Conservation (phyloP, 2,888 invertebrate genomes). For the Polymixis flavicincta region DNA sequence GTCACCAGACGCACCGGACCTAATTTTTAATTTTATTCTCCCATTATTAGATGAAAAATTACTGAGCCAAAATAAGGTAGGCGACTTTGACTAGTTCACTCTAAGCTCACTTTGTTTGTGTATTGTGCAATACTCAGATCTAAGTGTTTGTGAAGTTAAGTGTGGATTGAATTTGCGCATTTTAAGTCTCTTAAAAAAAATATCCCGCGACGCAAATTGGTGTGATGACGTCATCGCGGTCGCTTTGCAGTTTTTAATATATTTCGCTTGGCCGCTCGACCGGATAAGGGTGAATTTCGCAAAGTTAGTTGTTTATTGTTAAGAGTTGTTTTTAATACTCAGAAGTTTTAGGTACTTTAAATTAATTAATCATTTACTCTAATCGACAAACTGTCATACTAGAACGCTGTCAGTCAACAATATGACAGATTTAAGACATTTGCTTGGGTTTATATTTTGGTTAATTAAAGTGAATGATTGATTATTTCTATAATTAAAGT, state of each 20-base stretch:
- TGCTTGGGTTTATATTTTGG: background rate
- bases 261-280: no score
- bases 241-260: no score
- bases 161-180: background rate
- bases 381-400: background rate
- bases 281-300: no score
- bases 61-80: background rate
- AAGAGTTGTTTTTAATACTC: background rate
- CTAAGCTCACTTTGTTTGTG: background rate
- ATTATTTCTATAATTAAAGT: background rate
- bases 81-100: background rate
- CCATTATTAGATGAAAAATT: constrained; percentile 55
- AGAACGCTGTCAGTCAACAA: background rate
- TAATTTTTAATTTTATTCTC: constrained; percentile 65
- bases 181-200: background rate
- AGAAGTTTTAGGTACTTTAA: background rate
- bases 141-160: background rate
- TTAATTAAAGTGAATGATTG: background rate
- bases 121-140: background rate
- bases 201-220: no score
- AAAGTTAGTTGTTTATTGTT: background rate
- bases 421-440: background rate
- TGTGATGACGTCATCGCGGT: no score
- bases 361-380: background rate
- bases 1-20: constrained; percentile 66